Conservation (phyloP, 2,113 vertebrate genomes). For the Climacteris rufus region DNA sequence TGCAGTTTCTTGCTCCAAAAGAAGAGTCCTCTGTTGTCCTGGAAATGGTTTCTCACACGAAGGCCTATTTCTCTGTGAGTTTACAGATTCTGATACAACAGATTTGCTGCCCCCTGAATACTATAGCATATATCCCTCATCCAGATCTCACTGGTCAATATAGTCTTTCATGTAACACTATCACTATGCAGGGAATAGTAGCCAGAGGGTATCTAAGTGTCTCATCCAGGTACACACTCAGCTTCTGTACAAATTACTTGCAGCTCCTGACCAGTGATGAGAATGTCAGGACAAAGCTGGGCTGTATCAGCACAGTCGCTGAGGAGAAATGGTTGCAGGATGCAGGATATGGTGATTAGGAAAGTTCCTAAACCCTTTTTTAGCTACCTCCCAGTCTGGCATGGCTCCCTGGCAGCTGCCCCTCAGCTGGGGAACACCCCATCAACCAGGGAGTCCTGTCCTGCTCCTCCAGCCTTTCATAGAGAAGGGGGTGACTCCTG, state of each 20-base stretch:
- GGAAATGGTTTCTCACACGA: constrained; percentile 40
- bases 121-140: background rate
- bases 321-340: background rate
- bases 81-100: background rate
- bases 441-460: background rate
- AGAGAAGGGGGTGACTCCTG: background rate
- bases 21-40: background rate
- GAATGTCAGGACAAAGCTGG: background rate
- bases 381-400: background rate
- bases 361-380: background rate
- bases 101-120: background rate
- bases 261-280: background rate
- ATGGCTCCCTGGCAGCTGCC: background rate
- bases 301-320: background rate
- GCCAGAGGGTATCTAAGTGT: background rate
- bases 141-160: background rate
- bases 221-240: rapidly evolving
- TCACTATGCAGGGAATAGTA: background rate
- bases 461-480: background rate
- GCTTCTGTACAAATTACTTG: rapidly evolving
- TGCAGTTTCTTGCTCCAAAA: rapidly evolving
- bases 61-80: constrained; percentile 61
- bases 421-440: rapidly evolving
- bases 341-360: background rate
- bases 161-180: background rate